phyloP scores from a whole-genome alignment of 2,797 vertebrate species.

The Sebastes cheni region DNA sequence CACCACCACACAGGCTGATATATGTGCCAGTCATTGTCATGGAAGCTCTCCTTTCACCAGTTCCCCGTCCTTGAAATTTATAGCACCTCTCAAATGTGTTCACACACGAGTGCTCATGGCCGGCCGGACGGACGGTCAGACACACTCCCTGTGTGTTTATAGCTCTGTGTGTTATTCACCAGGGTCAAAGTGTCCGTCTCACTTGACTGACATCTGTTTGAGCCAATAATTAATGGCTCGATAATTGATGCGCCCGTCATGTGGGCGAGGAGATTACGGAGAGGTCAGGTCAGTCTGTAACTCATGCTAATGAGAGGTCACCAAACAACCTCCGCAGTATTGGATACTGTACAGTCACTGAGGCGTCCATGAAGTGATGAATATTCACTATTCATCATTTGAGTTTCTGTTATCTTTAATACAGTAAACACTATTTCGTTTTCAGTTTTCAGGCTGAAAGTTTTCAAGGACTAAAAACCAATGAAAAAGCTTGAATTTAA shows the following conservation, averaged over 20 bases:
- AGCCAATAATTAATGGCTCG: constrained; percentile 62
- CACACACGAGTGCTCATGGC: constrained; percentile 52
- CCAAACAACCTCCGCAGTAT: constrained; percentile 2
- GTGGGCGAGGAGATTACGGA: constrained; percentile 17
- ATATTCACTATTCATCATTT: not conserved
- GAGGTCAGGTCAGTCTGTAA: constrained; percentile 27
- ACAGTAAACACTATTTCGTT: not conserved
- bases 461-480: not conserved
- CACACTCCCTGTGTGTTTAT: constrained; percentile 51
- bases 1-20: constrained; percentile 38
- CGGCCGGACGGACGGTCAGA: constrained; percentile 11
- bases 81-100: constrained; percentile 54
- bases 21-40: constrained; percentile 41
- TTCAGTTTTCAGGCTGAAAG: not conserved
- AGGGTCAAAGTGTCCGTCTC: constrained; percentile 64
- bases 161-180: constrained; percentile 41
- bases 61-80: constrained; percentile 67
- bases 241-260: constrained; percentile 67
- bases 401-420: not conserved
- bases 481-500: not conserved
- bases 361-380: not conserved
- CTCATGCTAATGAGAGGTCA: constrained; percentile 48
- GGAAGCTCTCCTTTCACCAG: constrained; percentile 55
- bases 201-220: constrained; percentile 70
- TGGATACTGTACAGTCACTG: not conserved